Evolutionary conservation across 2,113 vertebrate genomes (phyloP).

Genomic region (Melanerpes aurifrons): DNA sequence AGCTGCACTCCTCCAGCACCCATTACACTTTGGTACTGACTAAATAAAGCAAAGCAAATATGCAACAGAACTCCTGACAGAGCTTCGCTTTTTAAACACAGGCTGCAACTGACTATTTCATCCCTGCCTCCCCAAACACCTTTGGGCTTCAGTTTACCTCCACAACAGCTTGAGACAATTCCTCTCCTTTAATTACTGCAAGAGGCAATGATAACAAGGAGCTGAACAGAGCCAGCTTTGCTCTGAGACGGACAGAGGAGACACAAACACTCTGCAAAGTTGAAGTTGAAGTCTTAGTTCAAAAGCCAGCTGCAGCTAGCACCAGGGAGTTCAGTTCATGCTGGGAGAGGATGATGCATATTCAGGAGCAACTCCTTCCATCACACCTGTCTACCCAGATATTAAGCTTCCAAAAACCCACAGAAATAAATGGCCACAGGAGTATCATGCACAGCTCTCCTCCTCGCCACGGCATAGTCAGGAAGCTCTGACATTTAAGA

Average conservation of each 20-base stretch:
- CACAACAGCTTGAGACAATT: slow-evolving; percentile 11
- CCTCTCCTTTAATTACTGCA: slow-evolving; percentile 7
- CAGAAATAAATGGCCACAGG: not conserved
- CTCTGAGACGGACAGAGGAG: not conserved
- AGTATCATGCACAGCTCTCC: slow-evolving; percentile 11
- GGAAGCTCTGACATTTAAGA: slow-evolving; percentile 22
- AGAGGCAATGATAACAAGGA: not conserved
- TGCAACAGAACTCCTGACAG: not conserved
- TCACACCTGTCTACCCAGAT: not conserved
- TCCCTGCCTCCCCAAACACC: not conserved
- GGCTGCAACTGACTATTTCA: slow-evolving; percentile 1
- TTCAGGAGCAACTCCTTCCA: not conserved
- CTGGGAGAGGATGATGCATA: not conserved
- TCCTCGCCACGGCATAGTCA: not conserved
- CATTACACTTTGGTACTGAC: not conserved
- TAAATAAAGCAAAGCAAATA: slow-evolving; percentile 1
- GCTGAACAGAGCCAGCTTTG: not conserved
- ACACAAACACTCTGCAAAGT: not conserved
- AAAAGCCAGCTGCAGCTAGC: not conserved
- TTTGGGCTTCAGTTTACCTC: not conserved
- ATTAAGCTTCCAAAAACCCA: not conserved
- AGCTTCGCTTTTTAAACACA: slow-evolving; percentile 3
- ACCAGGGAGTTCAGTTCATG: not conserved
- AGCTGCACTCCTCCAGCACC: not conserved
- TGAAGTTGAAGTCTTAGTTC: not conserved